Base-by-base conservation (phyloP, 2,113 vertebrate genomes). In the Tringa solitaria region DNA sequence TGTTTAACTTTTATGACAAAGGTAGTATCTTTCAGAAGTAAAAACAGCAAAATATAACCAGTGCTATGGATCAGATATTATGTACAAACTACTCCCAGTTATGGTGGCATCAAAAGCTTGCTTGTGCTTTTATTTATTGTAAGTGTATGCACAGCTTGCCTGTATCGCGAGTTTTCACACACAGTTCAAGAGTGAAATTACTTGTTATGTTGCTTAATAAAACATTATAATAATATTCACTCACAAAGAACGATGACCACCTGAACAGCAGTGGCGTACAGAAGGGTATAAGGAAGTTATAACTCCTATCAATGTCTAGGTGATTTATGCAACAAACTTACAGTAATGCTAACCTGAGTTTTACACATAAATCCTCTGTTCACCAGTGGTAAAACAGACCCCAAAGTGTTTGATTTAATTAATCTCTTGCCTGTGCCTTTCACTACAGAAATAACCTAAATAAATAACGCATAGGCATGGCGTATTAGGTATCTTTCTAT, bases 381-480 rank as follows among this genome's bases (percentile, higher is more conserved):
- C 91, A 87, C 67, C 76, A 77, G 53, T 89, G 43, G 73, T 24
- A 97, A 94, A 97, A 94, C 43, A 95, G 48, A 89, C 59, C n/a
- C 67, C 39, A 83, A 96, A 90, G 26, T 79, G 33, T 96, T 95
- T 96, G 78, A 90, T 78, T 97, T 97, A 97, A 97, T 97, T 97
- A 97, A 96, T 97, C 84, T 95, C 87, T 97, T 97, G 81, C 63
- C 39, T 76, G 63, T 57, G 74, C 35, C 43, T 95, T 97, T 97
- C 86, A 94, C 70, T 92, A 87, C 8, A 23, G 70, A 96, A 96
- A 96, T 96, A 95, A 93, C 96, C 89, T 96, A 96, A 97, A 97
- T 97, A 98, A 98, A 97, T 97, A 98, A 98, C 92, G 73, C 93
- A 95, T 91, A 94, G 59, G 75, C 75, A 93, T 87, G 78, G 60